A percentile compares a stretch with the other conserved stretches of the same genome.
These are phyloP conservation scores for Aurelia aurita DNA, from an alignment of 30 jellyfish, hydroid and myxozoan species.

Conservation along the genomic window DNA sequence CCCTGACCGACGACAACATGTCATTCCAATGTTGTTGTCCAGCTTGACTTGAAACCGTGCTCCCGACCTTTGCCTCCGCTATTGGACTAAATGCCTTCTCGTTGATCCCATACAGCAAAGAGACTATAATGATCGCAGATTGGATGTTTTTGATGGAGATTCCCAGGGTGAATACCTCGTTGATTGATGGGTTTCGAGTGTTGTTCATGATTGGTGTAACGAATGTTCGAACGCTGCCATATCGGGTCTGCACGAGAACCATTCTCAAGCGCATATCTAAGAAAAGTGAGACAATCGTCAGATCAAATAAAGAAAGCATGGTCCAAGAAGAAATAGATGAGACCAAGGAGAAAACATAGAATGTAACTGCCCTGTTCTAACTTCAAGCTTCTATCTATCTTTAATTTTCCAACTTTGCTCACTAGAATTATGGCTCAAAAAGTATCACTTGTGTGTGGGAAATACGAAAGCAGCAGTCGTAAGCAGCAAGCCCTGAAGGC, in stretches of 20 bases:
- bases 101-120: conserved; percentile 27
- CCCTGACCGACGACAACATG: conserved; percentile 9
- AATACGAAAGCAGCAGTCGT: too few species aligned
- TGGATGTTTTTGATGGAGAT: conserved; percentile 16
- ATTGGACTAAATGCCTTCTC: conserved; percentile 21
- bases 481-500: too few species aligned
- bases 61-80: conserved; percentile 34
- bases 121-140: neutral
- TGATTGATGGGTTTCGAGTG: conserved; percentile 3
- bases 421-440: too few species aligned
- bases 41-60: conserved; percentile 5
- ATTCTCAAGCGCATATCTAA: conserved; percentile 28
- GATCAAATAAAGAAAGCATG: neutral
- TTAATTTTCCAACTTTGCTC: too few species aligned
- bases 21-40: conserved; percentile 32
- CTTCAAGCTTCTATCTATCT: too few species aligned
- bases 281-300: neutral
- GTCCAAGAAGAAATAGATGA: neutral
- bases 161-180: conserved; percentile 28
- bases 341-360: too few species aligned
- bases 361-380: too few species aligned
- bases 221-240: conserved; percentile 52
- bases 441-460: too few species aligned
- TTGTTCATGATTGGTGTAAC: conserved; percentile 22
- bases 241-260: conserved; percentile 10